These are phyloP conservation scores for Dendrophyllia cribrosa DNA, from an alignment of 64 coral and sea anemone species.

Conservation along the genomic window DNA sequence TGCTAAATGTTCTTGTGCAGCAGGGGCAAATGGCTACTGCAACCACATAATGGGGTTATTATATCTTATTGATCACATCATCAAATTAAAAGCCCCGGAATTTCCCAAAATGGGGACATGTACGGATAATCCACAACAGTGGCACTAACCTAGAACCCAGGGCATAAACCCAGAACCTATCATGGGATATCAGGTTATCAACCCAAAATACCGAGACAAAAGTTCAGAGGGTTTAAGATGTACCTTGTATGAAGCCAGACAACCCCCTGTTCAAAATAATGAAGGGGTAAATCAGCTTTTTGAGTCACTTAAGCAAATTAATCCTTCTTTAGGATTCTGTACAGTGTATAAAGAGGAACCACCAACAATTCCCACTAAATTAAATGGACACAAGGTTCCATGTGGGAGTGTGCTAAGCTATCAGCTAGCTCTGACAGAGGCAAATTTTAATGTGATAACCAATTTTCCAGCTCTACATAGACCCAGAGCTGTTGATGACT, in stretches of 20 bases:
- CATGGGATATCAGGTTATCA: constrained; percentile 64
- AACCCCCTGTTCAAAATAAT: constrained; percentile 46
- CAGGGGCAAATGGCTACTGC: constrained; percentile 62
- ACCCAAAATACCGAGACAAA: constrained; percentile 48
- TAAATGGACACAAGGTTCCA: constrained; percentile 50
- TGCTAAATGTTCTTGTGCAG: constrained; percentile 69
- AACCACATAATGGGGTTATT: constrained; percentile 72
- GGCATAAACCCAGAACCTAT: constrained; percentile 59
- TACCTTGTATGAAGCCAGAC: constrained; percentile 69
- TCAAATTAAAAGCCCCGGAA: constrained; percentile 50
- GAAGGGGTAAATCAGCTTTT: constrained; percentile 38
- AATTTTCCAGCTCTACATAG: constrained; percentile 43
- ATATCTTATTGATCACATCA: constrained; percentile 70
- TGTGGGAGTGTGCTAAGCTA: constrained; percentile 70
- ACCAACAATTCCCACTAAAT: constrained; percentile 52
- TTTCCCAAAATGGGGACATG: constrained; percentile 69
- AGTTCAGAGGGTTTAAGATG: constrained; percentile 32
- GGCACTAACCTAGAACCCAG: constrained; percentile 74
- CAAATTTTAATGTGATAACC: constrained; percentile 58
- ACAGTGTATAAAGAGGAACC: constrained; percentile 34
- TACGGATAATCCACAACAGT: constrained; percentile 77
- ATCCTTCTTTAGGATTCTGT: constrained; percentile 63
- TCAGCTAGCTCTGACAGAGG: constrained; percentile 66
- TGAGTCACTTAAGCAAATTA: constrained; percentile 36
- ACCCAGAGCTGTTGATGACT: constrained; percentile 28